Base-by-base conservation (phyloP, 2,888 invertebrate species). In the Priocnemis perturbator region DNA sequence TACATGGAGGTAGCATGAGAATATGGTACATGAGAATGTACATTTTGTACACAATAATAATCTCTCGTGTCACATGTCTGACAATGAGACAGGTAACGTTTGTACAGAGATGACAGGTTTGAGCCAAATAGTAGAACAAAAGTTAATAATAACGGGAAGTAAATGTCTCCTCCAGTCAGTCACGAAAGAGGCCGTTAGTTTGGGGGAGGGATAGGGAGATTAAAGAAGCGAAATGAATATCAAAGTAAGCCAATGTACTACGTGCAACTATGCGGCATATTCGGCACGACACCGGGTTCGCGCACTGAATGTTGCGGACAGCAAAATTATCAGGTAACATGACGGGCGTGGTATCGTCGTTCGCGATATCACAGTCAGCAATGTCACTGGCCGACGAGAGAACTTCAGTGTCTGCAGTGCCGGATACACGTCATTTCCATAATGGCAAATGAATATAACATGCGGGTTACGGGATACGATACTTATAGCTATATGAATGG, bases 141-240 rank as follows among this genome's bases (percentile, higher is more conserved):
- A 81, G 72, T 69, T 77, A 73, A 79, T 80, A 85, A 83, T 80
- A 79, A 81, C 58, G 77, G 81, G 75, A 79, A 81, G 80, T 82
- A 80, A 73, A 75, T 80, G 82, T 85, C 87, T 88, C 89, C 89
- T 89, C 89, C 89, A 89, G 85, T 84, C 87, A 85, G 87, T 88
- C 89, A 88, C 85, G 88, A 89, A 89, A 89, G 88, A 87, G 84
- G 83, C 82, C 81, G 78, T 81, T 75, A 71, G 66, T 50, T 50
- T 83, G 67, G 73, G 63, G 75, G 72, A 70, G 64, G 48, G 57
- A 20, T 53, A 60, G n/a, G 45, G 48, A 26, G 44, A 19, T 15
- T 63, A 17, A 37, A 48, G 61, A 73, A 70, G 55, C 50, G 0
- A 23, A 60, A 48, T 11, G 1, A 37, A 50, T 14, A 4, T 50